phyloP scores from a whole-genome alignment of 1,140 invertebrate species.

The Pseudomyrmex concolor region DNA sequence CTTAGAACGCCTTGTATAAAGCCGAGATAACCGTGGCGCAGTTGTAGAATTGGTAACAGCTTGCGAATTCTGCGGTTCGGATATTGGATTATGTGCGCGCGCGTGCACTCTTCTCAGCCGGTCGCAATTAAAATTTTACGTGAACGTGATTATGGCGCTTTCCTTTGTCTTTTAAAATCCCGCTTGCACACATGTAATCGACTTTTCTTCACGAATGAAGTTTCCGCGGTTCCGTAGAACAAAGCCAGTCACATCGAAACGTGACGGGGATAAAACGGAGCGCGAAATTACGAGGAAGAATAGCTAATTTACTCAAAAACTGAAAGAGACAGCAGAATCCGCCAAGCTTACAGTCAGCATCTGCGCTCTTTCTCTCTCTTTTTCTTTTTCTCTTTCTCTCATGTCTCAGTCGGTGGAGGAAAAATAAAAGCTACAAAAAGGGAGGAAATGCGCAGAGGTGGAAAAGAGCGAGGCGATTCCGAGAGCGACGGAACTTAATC shows the following conservation, averaged over 20 bases:
- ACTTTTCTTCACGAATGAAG: neutral
- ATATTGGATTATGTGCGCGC: slow-evolving; percentile 4
- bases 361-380: slow-evolving; percentile 3
- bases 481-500: slow-evolving; percentile 41
- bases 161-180: slow-evolving; percentile 14
- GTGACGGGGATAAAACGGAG: slow-evolving; percentile 22
- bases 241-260: slow-evolving; percentile 3
- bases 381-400: neutral
- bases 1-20: slow-evolving; percentile 45
- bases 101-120: slow-evolving; percentile 24
- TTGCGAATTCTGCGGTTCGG: slow-evolving; percentile 41
- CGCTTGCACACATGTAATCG: neutral
- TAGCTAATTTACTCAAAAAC: slow-evolving; percentile 41
- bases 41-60: slow-evolving; percentile 61
- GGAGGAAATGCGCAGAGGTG: slow-evolving; percentile 18
- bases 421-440: slow-evolving; percentile 26
- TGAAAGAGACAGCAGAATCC: slow-evolving; percentile 42
- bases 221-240: slow-evolving; percentile 4
- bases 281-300: slow-evolving; percentile 41
- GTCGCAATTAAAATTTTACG: slow-evolving; percentile 54
- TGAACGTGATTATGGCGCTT: neutral
- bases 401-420: neutral
- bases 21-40: slow-evolving; percentile 17
- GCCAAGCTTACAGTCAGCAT: slow-evolving; percentile 64
- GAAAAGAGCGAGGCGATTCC: slow-evolving; percentile 35